A percentile compares a stretch with the other conserved stretches of the same genome.
Conservation (phyloP, 2,888 invertebrate species). For the Barypeithes pellucidus region DNA sequence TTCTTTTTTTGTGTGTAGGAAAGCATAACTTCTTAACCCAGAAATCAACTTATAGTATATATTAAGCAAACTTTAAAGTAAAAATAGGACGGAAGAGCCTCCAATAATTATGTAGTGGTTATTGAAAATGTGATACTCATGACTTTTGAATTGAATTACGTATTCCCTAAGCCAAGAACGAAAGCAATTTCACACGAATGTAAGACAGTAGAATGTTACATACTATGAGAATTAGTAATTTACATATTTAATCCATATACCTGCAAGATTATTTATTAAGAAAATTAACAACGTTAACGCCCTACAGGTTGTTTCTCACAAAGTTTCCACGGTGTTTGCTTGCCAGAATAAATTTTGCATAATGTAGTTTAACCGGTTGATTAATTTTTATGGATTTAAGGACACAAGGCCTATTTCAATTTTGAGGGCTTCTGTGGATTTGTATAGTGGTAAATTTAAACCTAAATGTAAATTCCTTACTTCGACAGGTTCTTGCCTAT, state of each 20-base stretch:
- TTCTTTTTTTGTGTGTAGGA: too few species aligned
- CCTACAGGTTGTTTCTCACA: conserved; percentile 26
- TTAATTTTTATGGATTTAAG: conserved; percentile 1
- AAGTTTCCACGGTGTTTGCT: conserved; percentile 30
- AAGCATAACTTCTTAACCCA: too few species aligned
- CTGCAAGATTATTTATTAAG: conserved; percentile 24
- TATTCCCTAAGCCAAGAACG: conserved; percentile 6
- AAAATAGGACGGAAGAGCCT: too few species aligned
- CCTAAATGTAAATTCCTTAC: too few species aligned
- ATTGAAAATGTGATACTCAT: background rate
- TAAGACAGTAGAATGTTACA: conserved; percentile 19
- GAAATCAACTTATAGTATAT: too few species aligned
- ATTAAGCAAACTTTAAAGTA: too few species aligned
- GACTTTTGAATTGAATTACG: background rate
- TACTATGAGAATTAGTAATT: conserved; percentile 28
- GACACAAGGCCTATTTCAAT: background rate
- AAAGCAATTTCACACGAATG: conserved; percentile 24
- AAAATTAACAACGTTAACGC: conserved; percentile 29
- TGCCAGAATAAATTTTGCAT: conserved; percentile 19
- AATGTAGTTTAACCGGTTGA: conserved; percentile 11
- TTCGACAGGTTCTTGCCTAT: too few species aligned
- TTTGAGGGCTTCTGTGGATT: too few species aligned
- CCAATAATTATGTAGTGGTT: background rate
- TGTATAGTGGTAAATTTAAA: too few species aligned
- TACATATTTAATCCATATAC: conserved; percentile 27